Evolutionary conservation across 1,140 invertebrate species (phyloP), one percentile per base, ranked within the genome.

Genomic region (Lordiphosa collinella): DNA sequence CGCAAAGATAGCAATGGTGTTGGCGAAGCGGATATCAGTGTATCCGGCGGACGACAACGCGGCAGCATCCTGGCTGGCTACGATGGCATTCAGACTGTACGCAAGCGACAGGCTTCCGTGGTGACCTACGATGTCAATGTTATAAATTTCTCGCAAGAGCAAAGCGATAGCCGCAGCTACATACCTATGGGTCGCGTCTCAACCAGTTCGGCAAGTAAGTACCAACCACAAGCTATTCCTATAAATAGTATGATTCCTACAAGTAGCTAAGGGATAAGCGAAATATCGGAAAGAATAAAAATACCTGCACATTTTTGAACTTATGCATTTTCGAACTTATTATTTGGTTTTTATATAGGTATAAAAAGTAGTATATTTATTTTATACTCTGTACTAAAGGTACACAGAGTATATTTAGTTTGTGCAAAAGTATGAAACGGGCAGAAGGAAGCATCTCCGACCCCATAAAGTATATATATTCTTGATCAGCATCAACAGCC

Each of bases 61-160:
- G 70, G 79, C 57, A 85, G 74, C 59, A 63, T 88, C 25, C 61
- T 88, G 22, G 63, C 78, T 0, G 82, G 82, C 35, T 84, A 87
- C 50, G 87, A 88, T 41, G 82, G 78, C 36, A 74, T 72, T 32
- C 87, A 87, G 51, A 71, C 68, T 4, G 61, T 79, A 32, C 79
- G 88, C 16, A 89, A 88, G 55, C 78, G 88, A 43, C 85, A 89
- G 41, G 86, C 88, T 5, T 89, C 88, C 4, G 84, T 88, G 50
- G 88, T 89, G 37, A 89, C 88, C 49, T 89, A 89, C 59, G 88
- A 89, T 44, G 88, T 89, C 6, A 89, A 89, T 66, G 88, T 89
- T 67, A 89, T 89, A 36, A 89, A 89, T 60, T 89, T 89, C 54
- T 78, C 88, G 48, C 84, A 88, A 61, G 88, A 88, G 25, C 71